Base-by-base conservation (phyloP, 2,797 vertebrate genomes). In the Crenichthys baileyi region DNA sequence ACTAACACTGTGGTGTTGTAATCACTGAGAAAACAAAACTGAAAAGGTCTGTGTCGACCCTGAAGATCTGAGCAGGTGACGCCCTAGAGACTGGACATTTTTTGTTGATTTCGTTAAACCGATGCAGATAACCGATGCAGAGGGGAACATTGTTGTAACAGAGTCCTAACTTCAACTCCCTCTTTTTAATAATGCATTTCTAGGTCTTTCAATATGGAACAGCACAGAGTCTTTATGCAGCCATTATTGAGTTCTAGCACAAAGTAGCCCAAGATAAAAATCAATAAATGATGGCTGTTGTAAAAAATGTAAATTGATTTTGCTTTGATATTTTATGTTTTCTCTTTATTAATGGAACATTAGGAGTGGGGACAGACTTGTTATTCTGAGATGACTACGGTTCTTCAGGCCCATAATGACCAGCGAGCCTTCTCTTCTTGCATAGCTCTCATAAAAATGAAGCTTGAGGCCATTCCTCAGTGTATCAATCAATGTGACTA, bases 401-500 rank as follows among this genome's bases (percentile, higher is more conserved):
- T 80, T 90, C 53, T 78, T 81, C 70, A 61, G 46, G 61, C 60
- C 82, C 73, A 80, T 88, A 89, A 92, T 83, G 82, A 84, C 82
- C 83, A 77, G 77, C 20, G 22, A 80, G 83, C 87, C 85, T 81
- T 85, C 58, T 75, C 78, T 61, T 87, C 81, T 77, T 81, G 82
- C 67, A 83, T 26, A 87, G 75, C 92, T 89, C 83, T 90, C 88
- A 81, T 90, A 78, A 92, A 93, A 93, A 92, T 92, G 73, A 94
- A 91, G 90, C 90, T 85, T 20, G 68, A 78, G 83, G 83, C 87
- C 91, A 92, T 94, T 94, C 93, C 90, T 90, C 87, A 87, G 91
- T 89, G 92, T 93, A 92, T 94, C 93, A 96, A 92, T 95, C 94
- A 93, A 93, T 92, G 92, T 92, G 92, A 93, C 90, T 80, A 87